Evolutionary conservation across 2,888 invertebrate species (phyloP).

Genomic region (Cyclophora punctaria): DNA sequence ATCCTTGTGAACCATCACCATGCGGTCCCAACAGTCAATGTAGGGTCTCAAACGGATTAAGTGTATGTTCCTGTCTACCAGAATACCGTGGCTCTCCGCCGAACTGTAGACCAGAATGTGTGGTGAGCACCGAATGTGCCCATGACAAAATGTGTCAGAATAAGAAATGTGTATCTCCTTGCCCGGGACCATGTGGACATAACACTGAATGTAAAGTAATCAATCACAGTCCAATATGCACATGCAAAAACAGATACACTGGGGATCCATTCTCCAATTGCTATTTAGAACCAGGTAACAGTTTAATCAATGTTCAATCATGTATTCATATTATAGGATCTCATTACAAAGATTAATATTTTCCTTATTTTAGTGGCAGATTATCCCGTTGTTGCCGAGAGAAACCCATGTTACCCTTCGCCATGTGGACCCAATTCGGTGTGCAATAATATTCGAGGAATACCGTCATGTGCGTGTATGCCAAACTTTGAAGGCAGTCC

Average conservation of each 20-base stretch:
- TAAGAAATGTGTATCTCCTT: conserved; percentile 82
- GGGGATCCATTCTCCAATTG: conserved; percentile 82
- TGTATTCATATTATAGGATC: too few relatives aligned
- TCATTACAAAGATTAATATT: not conserved
- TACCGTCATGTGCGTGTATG: conserved; percentile 78
- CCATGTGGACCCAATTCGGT: conserved; percentile 79
- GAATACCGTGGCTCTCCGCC: conserved; percentile 81
- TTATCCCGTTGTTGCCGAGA: conserved; percentile 36
- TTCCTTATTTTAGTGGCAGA: conserved; percentile 38
- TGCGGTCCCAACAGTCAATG: conserved; percentile 80
- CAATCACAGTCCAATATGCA: conserved; percentile 83
- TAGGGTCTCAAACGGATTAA: conserved; percentile 72
- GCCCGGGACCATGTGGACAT: conserved; percentile 81
- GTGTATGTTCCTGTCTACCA: conserved; percentile 82
- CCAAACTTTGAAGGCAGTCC: conserved; percentile 78
- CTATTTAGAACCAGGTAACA: conserved; percentile 61
- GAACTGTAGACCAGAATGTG: conserved; percentile 83
- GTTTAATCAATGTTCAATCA: too few relatives aligned
- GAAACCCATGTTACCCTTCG: conserved; percentile 80
- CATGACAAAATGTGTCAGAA: conserved; percentile 78
- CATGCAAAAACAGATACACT: conserved; percentile 75
- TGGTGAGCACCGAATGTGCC: conserved; percentile 80
- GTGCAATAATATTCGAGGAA: conserved; percentile 72
- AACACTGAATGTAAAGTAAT: conserved; percentile 82
- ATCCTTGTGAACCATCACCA: conserved; percentile 76